Conservation (phyloP, 2,113 vertebrate genomes). For the Peromyscus leucopus region DNA sequence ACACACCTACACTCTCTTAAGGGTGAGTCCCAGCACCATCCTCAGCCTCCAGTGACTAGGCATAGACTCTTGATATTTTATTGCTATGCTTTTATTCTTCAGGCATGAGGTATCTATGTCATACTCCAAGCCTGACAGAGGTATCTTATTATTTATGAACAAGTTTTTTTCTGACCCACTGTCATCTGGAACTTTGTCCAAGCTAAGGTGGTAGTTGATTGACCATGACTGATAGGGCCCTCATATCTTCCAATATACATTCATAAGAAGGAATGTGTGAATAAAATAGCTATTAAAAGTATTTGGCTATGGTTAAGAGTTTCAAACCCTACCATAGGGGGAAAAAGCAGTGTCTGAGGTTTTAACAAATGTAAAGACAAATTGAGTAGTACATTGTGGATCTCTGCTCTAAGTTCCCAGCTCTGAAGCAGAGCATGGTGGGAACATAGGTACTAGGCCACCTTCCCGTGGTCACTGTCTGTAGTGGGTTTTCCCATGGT, state of each 20-base stretch:
- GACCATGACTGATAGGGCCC: neutral
- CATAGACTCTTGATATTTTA: neutral
- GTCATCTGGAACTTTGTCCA: neutral
- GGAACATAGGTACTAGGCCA: no score
- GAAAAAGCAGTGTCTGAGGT: no score
- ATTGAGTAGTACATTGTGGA: neutral
- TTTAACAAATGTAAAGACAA: neutral
- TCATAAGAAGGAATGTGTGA: neutral
- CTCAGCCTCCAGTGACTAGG: neutral
- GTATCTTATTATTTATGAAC: neutral
- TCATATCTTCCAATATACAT: neutral
- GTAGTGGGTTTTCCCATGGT: neutral
- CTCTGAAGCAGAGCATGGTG: neutral
- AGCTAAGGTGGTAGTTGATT: neutral
- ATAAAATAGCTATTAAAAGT: neutral
- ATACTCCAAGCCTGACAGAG: neutral
- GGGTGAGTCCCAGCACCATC: neutral
- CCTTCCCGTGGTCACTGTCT: no score
- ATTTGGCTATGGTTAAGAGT: neutral
- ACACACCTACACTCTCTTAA: accelerated
- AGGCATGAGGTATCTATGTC: neutral
- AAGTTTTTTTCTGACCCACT: neutral
- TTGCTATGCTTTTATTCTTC: neutral
- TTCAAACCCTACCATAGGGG: neutral
- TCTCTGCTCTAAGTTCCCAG: neutral